Conservation (phyloP, 2,113 vertebrate species). For the Malurus alboscapulatus region DNA sequence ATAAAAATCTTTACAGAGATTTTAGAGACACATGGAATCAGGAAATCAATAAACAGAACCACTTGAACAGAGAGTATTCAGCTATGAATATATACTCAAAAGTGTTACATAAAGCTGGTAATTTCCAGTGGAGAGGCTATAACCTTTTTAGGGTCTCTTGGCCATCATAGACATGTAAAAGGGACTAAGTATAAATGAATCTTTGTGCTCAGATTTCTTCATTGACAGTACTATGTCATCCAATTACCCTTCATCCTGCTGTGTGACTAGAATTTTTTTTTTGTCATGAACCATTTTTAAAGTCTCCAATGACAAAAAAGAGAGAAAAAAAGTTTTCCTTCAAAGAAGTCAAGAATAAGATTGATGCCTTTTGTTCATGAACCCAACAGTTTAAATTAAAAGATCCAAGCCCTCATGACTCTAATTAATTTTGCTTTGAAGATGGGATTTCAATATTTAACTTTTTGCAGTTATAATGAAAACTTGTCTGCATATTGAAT, state of each 20-base stretch:
- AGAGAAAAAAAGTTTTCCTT: neutral
- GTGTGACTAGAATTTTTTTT: constrained; percentile 11
- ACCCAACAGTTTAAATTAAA: constrained; percentile 20
- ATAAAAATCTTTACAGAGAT: neutral
- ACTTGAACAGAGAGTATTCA: neutral
- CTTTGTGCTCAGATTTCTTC: neutral
- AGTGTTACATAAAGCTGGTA: neutral
- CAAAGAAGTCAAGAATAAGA: constrained; percentile 15
- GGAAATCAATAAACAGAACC: neutral
- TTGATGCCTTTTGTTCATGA: constrained; percentile 3
- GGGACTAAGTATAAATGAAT: neutral
- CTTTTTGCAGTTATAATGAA: neutral
- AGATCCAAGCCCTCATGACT: neutral
- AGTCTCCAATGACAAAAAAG: neutral
- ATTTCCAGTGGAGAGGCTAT: neutral
- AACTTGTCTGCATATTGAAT: neutral
- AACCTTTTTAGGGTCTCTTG: neutral
- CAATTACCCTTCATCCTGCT: neutral
- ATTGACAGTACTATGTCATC: neutral
- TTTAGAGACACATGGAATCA: neutral
- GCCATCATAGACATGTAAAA: neutral
- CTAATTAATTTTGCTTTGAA: constrained; percentile 20
- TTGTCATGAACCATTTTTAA: neutral
- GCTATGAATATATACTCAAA: neutral
- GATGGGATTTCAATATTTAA: neutral